Evolutionary conservation across 2,113 vertebrate species (phyloP).

Genomic region (Edolisoma coerulescens): DNA sequence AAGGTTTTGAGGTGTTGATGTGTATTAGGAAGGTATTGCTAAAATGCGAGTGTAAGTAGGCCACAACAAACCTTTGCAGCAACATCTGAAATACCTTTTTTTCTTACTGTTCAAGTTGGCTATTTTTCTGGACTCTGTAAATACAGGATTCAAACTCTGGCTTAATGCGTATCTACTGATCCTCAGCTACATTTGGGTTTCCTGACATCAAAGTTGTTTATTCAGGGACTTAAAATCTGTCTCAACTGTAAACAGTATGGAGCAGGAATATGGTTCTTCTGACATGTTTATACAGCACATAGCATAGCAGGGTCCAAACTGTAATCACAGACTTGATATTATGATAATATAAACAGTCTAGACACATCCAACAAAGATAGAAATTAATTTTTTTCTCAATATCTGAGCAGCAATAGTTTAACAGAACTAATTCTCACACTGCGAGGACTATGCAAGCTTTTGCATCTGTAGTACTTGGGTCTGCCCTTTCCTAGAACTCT

Average conservation of each 20-base stretch:
- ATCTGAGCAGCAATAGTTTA: neutral
- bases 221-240: constrained; percentile 11
- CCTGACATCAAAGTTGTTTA: constrained; percentile 22
- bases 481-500: neutral
- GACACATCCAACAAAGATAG: neutral
- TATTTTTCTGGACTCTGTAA: neutral
- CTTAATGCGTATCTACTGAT: neutral
- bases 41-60: neutral
- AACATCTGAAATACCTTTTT: neutral
- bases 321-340: neutral
- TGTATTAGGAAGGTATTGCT: neutral
- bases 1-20: neutral
- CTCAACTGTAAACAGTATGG: neutral
- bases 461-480: neutral
- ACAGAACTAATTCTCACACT: neutral
- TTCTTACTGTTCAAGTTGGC: neutral
- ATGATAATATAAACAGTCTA: neutral
- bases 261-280: neutral
- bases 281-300: neutral
- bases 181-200: neutral
- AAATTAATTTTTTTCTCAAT: neutral
- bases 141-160: neutral
- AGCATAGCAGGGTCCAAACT: neutral
- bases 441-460: neutral
- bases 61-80: neutral